These are phyloP conservation scores for Albula glossodonta DNA, from an alignment of 2,113 vertebrate genomes.

Conservation along the genomic window DNA sequence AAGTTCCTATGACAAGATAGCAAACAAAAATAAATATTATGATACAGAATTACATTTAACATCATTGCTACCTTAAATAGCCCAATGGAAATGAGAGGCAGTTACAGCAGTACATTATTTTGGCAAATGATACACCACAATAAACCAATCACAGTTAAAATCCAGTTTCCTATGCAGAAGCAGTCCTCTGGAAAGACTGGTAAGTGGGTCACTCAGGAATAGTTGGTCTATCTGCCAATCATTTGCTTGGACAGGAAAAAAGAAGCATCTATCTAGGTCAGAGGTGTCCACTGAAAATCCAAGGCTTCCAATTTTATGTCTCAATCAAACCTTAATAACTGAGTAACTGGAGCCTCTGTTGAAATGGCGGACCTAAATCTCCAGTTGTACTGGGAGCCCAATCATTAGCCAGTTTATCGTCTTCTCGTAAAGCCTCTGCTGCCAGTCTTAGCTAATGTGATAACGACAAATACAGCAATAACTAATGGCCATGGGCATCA, in stretches of 20 bases:
- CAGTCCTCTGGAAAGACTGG: background rate
- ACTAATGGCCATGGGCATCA: no score
- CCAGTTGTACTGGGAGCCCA: background rate
- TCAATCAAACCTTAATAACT: background rate
- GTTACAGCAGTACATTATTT: no score
- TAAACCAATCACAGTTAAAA: no score
- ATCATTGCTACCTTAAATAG: no score
- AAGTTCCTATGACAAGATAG: slow-evolving; percentile 83
- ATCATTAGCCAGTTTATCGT: background rate
- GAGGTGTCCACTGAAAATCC: background rate
- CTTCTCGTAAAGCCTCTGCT: background rate
- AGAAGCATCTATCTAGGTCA: background rate
- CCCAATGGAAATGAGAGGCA: no score
- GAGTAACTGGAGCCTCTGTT: background rate
- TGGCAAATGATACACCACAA: no score
- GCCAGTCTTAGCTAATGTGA: no score
- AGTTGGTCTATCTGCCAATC: slow-evolving; percentile 4
- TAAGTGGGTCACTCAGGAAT: background rate
- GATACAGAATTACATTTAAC: no score
- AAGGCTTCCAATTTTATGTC: background rate
- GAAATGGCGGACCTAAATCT: background rate
- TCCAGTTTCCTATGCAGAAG: no score
- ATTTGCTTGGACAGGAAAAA: background rate
- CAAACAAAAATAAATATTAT: background rate
- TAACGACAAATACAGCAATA: no score